Conservation (phyloP, 2,113 vertebrate genomes). For the Phrynosoma blainvillii region DNA sequence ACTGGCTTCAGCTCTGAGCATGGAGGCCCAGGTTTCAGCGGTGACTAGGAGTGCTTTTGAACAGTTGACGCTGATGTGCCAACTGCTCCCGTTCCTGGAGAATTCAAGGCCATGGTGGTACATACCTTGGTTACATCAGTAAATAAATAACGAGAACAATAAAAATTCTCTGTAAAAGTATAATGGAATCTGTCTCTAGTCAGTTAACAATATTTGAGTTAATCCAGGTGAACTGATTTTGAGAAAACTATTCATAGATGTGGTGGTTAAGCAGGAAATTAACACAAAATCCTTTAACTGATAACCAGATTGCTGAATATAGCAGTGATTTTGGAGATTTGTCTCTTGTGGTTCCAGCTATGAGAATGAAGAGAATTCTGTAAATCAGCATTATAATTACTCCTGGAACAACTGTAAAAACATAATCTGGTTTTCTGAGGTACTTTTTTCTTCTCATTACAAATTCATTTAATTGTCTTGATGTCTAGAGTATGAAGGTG, state of each 20-base stretch:
- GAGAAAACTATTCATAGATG: background rate
- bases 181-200: background rate
- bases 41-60: too few relatives aligned
- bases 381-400: background rate
- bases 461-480: constrained; percentile 8
- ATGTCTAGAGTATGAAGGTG: constrained; percentile 28
- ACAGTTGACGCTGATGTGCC: too few relatives aligned
- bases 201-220: background rate
- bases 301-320: background rate
- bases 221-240: background rate
- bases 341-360: background rate
- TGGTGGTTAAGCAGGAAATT: background rate
- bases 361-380: background rate
- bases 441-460: background rate
- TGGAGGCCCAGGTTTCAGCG: too few relatives aligned
- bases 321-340: constrained; percentile 25
- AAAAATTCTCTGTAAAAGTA: background rate
- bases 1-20: too few relatives aligned
- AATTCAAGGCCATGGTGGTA: too few relatives aligned
- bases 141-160: too few relatives aligned
- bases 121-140: too few relatives aligned
- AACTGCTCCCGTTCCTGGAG: too few relatives aligned
- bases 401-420: background rate
- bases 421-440: constrained; percentile 9
- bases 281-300: background rate